Conservation (phyloP, 1,140 invertebrate species). For the Lepidurus arcticus region DNA sequence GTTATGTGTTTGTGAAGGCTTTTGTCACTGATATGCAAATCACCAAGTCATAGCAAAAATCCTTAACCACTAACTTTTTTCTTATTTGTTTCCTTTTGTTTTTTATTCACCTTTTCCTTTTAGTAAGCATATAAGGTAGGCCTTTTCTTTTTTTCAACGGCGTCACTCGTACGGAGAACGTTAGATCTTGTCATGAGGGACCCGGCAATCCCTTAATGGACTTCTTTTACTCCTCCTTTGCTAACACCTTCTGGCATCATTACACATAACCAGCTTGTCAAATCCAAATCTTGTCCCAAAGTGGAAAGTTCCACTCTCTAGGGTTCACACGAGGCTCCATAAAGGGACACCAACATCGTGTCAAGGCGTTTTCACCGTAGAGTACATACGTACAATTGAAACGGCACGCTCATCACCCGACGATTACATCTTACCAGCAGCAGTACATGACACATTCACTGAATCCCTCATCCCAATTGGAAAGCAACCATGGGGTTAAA, state of each 20-base stretch:
- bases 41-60: not conserved
- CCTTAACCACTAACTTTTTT: not conserved
- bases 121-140: too few relatives aligned
- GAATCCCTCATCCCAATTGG: not conserved
- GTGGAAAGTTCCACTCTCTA: not conserved
- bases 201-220: too few relatives aligned
- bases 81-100: not conserved
- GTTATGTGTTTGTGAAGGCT: conserved; percentile 15
- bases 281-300: too few relatives aligned
- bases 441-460: not conserved
- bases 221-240: too few relatives aligned
- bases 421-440: not conserved
- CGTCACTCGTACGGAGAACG: too few relatives aligned
- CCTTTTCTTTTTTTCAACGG: too few relatives aligned
- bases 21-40: conserved; percentile 22
- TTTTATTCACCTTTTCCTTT: not conserved
- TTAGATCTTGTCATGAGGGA: too few relatives aligned
- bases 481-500: too few relatives aligned
- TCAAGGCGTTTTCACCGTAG: not conserved
- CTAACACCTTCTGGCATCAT: too few relatives aligned
- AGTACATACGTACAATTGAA: conserved; percentile 1
- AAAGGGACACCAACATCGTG: not conserved
- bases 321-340: not conserved
- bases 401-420: conserved; percentile 1
- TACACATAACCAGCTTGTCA: too few relatives aligned